These are phyloP conservation scores for Anastatus disparis DNA, from an alignment of 1,140 invertebrate genomes.

Conservation along the genomic window DNA sequence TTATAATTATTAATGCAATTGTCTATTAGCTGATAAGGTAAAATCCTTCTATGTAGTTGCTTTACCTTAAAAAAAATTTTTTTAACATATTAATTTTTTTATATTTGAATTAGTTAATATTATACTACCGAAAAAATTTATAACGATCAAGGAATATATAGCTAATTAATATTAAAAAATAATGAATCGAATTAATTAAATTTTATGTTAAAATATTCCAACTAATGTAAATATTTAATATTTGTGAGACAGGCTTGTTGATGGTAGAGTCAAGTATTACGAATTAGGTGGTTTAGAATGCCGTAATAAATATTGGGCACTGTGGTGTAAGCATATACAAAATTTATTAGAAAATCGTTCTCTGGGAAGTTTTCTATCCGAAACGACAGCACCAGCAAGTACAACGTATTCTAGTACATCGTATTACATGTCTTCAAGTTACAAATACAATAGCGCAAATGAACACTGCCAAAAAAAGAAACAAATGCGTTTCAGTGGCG, in stretches of 20 bases:
- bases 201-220: no score
- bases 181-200: no score
- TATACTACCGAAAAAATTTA: no score
- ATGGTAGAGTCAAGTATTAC: conserved; percentile 56
- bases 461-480: neutral
- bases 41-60: no score
- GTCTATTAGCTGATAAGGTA: no score
- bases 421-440: conserved; percentile 54
- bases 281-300: conserved; percentile 53
- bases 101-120: no score
- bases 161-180: no score
- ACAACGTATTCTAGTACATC: conserved; percentile 63
- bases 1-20: no score
- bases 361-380: conserved; percentile 65
- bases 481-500: neutral
- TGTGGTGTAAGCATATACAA: conserved; percentile 68
- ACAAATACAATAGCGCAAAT: conserved; percentile 35
- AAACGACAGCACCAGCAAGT: conserved; percentile 65
- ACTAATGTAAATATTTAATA: no score
- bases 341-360: conserved; percentile 56
- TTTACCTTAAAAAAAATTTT: no score
- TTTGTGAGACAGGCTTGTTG: conserved; percentile 57
- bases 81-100: no score
- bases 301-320: conserved; percentile 64
- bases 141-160: no score